Evolutionary conservation across 64 coral and sea anemone genomes (phyloP), one percentile per base, ranked within the genome.

Genomic region (Actinia tenebrosa): DNA sequence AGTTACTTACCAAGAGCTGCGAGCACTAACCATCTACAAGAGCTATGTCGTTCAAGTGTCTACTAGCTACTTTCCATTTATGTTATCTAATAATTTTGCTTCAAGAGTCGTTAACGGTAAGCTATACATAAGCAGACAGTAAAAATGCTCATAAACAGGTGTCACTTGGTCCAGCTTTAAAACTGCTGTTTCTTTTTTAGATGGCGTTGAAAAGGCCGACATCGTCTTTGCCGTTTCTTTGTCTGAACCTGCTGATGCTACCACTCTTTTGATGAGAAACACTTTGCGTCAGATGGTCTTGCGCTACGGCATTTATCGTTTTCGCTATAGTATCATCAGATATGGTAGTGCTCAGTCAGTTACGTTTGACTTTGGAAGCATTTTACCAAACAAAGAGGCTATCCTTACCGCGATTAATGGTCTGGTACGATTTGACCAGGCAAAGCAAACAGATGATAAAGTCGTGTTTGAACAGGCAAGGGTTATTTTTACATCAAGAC

Each of bases 301-400:
- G 3, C 78, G 60, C 9, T 91, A 91, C 19, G 90, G 85, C 10
- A 47, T 91, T 42, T 50, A 44, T 25, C 75, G 90, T 82, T 85
- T 87, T 43, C 90, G 80, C 50, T 91, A 87, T 55, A 84, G 85
- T 53, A 77, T 87, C 16, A 91, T 91, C 3, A 83, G 64, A 6
- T 91, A 87, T 71, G 90, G 90, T 0, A 71, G 55, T n/a, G 79
- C 13, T 23, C 25, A 11, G 15, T 83, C 79, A 9, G 75, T 17
- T 5, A 17, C 30, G 9, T 55, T 91, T 55, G 79, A 87, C 62
- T 91, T 91, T 56, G 79, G 60, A 15, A 87, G 75, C 22, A 77
- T n/a, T 25, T 16, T 87, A 7, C 86, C 85, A 7, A 60, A 91
- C 45, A 81, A 52, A 82, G 3, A 71, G 16, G 16, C 43, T 9